Base-by-base conservation (phyloP, 1,140 invertebrate species). In the Dysdera silvatica region DNA sequence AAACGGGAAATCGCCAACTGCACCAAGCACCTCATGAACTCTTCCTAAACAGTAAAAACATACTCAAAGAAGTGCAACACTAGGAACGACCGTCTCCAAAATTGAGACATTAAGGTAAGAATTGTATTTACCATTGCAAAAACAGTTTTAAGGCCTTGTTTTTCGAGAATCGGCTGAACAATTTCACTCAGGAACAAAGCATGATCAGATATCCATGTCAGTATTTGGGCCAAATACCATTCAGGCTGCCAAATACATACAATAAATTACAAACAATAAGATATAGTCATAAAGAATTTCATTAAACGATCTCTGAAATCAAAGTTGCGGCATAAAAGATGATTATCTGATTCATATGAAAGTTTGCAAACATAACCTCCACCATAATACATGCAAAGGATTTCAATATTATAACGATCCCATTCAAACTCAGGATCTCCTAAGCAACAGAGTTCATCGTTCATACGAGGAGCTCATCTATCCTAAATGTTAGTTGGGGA, bases 121-220 rank as follows among this genome's bases (percentile, higher is more conserved):
- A 6, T 40, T 65, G 20, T 52, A 67, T 51, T 74, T 77, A 89
- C 87, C 76, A 85, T 82, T 26, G 84, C 81, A 77, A 85, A 83
- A 37, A 87, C 77, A 71, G 84, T 76, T 49, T 77, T 77, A 61
- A 83, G 77, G 56, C 81, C 83, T 66, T 81, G 77, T 71, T 85
- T 83, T 69, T 87, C 79, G 37, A 88, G 82, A 7, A 92, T 77
- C 3, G 89, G 87, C 72, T 95, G 91, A 56, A 95, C 84, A 74
- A 85, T 82, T 59, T 81, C 82, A 16, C 81, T 80, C 0, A 95
- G 77, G 79, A 94, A 95, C 8, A 73, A 66, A 7, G 84, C 79
- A 73, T 95, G 88, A 74, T 91, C 86, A 72, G 87, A 84, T 31
- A 94, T 87, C 92, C 92, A 97, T 32, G 85, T 87, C 3, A 95